phyloP scores from a whole-genome alignment of 2,888 invertebrate genomes.

The Willowsia nigromaculata region DNA sequence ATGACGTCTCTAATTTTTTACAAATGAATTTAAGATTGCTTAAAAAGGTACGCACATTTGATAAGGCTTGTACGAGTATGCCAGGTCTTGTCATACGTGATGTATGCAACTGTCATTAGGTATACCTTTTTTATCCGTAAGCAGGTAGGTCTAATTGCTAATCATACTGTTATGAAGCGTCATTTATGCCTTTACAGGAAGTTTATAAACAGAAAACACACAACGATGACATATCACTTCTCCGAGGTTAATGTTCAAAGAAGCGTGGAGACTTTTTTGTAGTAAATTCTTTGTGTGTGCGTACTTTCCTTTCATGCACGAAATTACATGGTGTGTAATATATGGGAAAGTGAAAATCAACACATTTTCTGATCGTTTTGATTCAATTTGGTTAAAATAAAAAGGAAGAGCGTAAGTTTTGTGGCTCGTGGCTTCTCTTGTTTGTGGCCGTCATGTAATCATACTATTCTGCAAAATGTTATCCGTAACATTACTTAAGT shows the following conservation, averaged over 20 bases:
- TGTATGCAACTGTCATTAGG: too few species aligned
- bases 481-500: too few species aligned
- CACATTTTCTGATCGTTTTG: background rate
- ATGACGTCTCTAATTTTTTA: background rate
- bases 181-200: background rate
- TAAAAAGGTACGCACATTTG: too few species aligned
- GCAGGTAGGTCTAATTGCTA: background rate
- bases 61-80: too few species aligned
- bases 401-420: background rate
- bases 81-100: too few species aligned
- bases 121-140: constrained; percentile 28
- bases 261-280: constrained; percentile 31
- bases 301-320: background rate
- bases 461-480: too few species aligned
- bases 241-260: constrained; percentile 44
- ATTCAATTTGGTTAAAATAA: constrained; percentile 16
- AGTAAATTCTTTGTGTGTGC: background rate
- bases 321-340: constrained; percentile 14
- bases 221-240: constrained; percentile 14
- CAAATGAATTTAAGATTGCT: constrained; percentile 1
- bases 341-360: constrained; percentile 67
- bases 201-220: background rate
- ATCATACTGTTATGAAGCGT: background rate
- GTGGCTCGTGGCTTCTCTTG: constrained; percentile 48
- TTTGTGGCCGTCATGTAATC: background rate